Conservation (phyloP, 2,888 invertebrate species). For the Microplitis manilae region DNA sequence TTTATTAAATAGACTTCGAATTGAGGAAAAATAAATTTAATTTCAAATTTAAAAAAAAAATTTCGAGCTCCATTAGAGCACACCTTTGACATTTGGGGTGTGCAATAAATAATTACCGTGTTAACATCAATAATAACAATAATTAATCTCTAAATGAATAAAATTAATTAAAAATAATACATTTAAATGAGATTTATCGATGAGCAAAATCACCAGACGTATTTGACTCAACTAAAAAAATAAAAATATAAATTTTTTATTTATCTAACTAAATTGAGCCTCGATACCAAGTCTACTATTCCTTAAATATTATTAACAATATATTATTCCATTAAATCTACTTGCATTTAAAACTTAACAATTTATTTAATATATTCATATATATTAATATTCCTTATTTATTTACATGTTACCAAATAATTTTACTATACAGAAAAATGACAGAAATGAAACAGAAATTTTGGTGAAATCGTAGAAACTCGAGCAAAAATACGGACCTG, state of each 20-base stretch:
- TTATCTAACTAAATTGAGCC: slow-evolving; percentile 68
- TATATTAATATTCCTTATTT: slow-evolving; percentile 32
- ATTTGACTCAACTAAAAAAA: slow-evolving; percentile 47
- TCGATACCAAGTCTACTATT: slow-evolving; percentile 63
- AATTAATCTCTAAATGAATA: slow-evolving; percentile 40
- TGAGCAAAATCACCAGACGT: slow-evolving; percentile 42
- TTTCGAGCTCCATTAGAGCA: too few species aligned
- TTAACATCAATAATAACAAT: not conserved
- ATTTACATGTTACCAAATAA: slow-evolving; percentile 15
- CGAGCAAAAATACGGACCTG: slow-evolving; percentile 24
- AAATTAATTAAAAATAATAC: slow-evolving; percentile 29
- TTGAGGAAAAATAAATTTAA: too few species aligned
- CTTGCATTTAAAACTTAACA: slow-evolving; percentile 17
- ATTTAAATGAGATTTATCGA: slow-evolving; percentile 37
- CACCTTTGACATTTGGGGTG: not conserved
- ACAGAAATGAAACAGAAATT: slow-evolving; percentile 10
- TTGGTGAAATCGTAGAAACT: slow-evolving; percentile 40
- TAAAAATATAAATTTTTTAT: slow-evolving; percentile 48
- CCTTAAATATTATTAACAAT: slow-evolving; percentile 46
- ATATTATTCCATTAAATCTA: slow-evolving; percentile 29
- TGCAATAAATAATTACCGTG: not conserved
- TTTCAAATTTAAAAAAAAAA: too few species aligned
- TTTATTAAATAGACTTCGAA: too few species aligned
- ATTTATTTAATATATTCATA: slow-evolving; percentile 22
- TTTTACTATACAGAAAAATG: not conserved